phyloP scores from a whole-genome alignment of 1,140 invertebrate species.

The Pachypsylla venusta region DNA sequence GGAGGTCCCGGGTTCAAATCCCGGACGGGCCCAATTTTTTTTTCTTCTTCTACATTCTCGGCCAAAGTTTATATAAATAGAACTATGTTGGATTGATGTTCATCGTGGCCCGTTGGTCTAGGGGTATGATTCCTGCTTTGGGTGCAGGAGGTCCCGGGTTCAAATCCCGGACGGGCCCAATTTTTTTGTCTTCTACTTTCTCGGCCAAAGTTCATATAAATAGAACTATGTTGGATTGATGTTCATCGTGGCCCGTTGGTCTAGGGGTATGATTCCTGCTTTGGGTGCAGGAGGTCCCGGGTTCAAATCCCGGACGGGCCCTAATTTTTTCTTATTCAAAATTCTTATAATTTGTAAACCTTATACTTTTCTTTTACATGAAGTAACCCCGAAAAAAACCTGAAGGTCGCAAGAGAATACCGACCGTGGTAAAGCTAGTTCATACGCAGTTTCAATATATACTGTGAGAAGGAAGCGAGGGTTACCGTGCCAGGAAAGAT shows the following conservation, averaged over 20 bases:
- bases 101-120: conserved; percentile 44
- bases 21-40: conserved; percentile 39
- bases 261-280: conserved; percentile 47
- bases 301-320: conserved; percentile 49
- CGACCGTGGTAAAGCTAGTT: too few species aligned
- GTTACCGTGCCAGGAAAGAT: too few species aligned
- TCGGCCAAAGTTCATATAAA: too few species aligned
- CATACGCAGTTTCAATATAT: too few species aligned
- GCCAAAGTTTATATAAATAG: not conserved
- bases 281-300: conserved; percentile 51
- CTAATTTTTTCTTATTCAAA: conserved; percentile 17
- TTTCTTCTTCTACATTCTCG: not conserved
- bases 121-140: conserved; percentile 47
- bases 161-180: conserved; percentile 47
- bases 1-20: conserved; percentile 56
- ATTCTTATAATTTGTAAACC: too few species aligned
- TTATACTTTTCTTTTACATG: too few species aligned
- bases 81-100: too few species aligned
- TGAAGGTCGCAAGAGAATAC: too few species aligned
- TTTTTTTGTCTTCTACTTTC: too few species aligned
- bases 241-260: conserved; percentile 40
- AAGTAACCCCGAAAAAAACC: too few species aligned
- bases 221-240: too few species aligned
- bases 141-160: conserved; percentile 55
- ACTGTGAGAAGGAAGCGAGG: too few species aligned